These are phyloP conservation scores for Paramisgurnus dabryanus DNA, from an alignment of 2,113 vertebrate genomes.

Conservation along the genomic window DNA sequence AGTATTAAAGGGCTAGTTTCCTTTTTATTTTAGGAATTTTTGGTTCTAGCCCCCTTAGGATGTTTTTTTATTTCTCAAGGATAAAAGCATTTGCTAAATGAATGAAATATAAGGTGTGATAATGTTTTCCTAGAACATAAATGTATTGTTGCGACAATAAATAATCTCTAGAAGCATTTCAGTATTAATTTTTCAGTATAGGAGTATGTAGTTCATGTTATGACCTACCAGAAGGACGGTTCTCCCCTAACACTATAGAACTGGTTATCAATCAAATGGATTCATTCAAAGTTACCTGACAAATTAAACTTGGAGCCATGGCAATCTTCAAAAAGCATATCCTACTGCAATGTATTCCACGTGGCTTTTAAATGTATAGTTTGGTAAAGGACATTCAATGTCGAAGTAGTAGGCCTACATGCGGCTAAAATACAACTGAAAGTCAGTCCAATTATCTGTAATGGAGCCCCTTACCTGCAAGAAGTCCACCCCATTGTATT, in stretches of 20 bases:
- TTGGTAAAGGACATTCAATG: slow-evolving; percentile 30
- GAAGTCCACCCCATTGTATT: slow-evolving; percentile 28
- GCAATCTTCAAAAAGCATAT: background rate
- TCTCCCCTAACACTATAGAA: background rate
- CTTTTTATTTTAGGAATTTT: too few species aligned
- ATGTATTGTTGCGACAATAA: too few species aligned
- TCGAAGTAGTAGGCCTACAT: slow-evolving; percentile 31
- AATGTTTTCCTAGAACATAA: background rate
- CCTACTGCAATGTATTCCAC: slow-evolving; percentile 28
- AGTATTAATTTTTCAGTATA: background rate
- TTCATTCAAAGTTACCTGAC: background rate
- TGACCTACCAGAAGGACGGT: background rate
- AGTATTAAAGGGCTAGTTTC: too few species aligned
- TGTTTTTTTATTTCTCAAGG: too few species aligned
- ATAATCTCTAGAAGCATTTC: background rate
- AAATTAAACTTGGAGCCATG: background rate
- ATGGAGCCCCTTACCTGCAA: slow-evolving; percentile 50
- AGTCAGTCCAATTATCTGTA: slow-evolving; percentile 63
- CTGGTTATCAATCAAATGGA: background rate
- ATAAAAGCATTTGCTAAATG: background rate
- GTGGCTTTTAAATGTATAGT: slow-evolving; percentile 35
- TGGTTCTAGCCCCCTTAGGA: too few species aligned
- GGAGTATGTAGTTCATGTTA: background rate
- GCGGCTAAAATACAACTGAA: slow-evolving; percentile 37
- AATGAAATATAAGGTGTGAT: background rate